Evolutionary conservation across 1,140 invertebrate species (phyloP), one percentile per base, ranked within the genome.

Genomic region (Cepaea nemoralis): DNA sequence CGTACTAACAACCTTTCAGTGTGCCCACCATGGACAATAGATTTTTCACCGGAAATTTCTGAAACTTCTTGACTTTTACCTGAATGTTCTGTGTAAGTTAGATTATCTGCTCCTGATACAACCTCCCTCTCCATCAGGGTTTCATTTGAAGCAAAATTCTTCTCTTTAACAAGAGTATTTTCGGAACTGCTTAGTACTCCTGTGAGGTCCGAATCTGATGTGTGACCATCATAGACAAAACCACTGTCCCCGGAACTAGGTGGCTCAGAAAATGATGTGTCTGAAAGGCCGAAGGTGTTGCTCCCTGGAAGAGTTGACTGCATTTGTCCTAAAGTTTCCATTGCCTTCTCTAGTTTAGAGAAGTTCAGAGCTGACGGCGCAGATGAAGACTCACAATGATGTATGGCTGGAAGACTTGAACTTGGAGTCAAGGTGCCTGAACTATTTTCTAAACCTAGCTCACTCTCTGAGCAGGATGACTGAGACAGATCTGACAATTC

Each of bases 21-120:
- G 27, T 31, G 27, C 10, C 77, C 83, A 33, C 42, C 67, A 31
- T 66, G 55, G 22, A 67, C 50, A 14, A 63, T 70, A 67, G 89
- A 87, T 85, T 90, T 90, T 84, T 90, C 89, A 59, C 85, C 88
- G n/a, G n/a, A n/a, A n/a, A n/a, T n/a, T n/a, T n/a, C n/a, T n/a
- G n/a, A n/a, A n/a, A n/a, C n/a, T n/a, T n/a, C n/a, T n/a, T n/a
- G n/a, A 89, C 88, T 89, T 77, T 89, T 89, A 16, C 84, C 84
- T 31, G 85, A 83, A 66, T 87, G 85, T 45, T 76, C 67, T 22
- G 77, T 31, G 35, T 82, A 33, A 12, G 50, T 48, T 24, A 37
- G 40, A 39, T 37, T 37, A 33, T 59, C 75, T 27, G 59, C 0
- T 31, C 1, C 59, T 37, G 74, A 66, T 40, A 37, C 35, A 1